A percentile compares a stretch with the other conserved stretches of the same genome.
Evolutionary conservation across 35 echinoderm and acorn worm genomes (phyloP).

Genomic region (Eucidaris tribuloides): DNA sequence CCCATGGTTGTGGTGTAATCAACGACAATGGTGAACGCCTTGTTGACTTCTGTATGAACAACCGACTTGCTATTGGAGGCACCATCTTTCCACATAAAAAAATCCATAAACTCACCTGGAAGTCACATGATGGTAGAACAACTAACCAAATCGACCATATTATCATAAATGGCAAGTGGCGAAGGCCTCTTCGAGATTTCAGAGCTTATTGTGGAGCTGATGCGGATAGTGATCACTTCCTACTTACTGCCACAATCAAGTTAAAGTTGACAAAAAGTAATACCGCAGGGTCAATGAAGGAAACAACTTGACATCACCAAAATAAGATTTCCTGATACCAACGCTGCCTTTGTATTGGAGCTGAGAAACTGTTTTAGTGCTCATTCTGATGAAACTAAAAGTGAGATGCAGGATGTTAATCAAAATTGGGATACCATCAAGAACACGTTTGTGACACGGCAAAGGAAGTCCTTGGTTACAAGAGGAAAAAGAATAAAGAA

Average conservation of each 20-base stretch:
- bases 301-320: too few species aligned
- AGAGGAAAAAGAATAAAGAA: too few species aligned
- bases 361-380: too few species aligned
- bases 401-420: too few species aligned
- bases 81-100: slow-evolving; percentile 33
- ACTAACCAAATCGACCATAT: slow-evolving; percentile 43
- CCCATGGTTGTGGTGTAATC: background rate
- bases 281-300: too few species aligned
- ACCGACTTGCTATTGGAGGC: slow-evolving; percentile 8
- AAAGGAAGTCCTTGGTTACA: too few species aligned
- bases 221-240: slow-evolving; percentile 9
- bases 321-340: too few species aligned
- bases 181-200: slow-evolving; percentile 2
- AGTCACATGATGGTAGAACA: background rate
- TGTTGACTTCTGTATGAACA: slow-evolving; percentile 9
- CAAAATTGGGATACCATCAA: too few species aligned
- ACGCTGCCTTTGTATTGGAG: too few species aligned
- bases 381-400: too few species aligned
- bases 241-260: background rate
- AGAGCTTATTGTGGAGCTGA: slow-evolving; percentile 26
- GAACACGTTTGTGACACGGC: too few species aligned
- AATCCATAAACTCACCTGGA: slow-evolving; percentile 19
- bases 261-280: background rate
- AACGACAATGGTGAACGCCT: slow-evolving; percentile 31
- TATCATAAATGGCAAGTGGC: background rate